A percentile compares a stretch with the other conserved stretches of the same genome.
Conservation (phyloP, 1,140 invertebrate genomes). For the Drosophila navojoa region DNA sequence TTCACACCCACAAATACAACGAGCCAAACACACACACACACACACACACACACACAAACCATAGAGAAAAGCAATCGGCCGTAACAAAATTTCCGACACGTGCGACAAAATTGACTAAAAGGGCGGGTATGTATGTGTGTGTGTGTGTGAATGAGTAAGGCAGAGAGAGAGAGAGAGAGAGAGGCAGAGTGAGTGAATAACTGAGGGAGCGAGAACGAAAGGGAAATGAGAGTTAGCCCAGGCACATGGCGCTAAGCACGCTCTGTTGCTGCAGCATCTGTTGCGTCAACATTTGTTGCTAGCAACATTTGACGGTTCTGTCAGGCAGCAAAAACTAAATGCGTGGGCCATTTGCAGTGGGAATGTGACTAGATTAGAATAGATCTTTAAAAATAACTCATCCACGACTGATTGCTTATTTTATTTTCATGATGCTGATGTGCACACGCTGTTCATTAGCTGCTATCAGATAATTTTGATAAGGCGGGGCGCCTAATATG, state of each 20-base stretch:
- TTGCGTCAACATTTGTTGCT: slow-evolving; percentile 41
- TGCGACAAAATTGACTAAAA: slow-evolving; percentile 72
- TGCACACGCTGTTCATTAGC: background rate
- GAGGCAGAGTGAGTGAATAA: slow-evolving; percentile 7
- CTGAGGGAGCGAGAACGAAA: slow-evolving; percentile 6
- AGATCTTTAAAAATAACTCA: slow-evolving; percentile 31
- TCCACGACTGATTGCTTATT: slow-evolving; percentile 1
- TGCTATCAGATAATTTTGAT: background rate
- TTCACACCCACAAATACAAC: slow-evolving; percentile 36
- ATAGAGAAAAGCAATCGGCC: slow-evolving; percentile 72
- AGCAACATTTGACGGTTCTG: slow-evolving; percentile 31
- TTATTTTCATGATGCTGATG: background rate
- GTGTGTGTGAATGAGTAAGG: background rate
- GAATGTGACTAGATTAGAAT: slow-evolving; percentile 31
- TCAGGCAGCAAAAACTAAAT: slow-evolving; percentile 31
- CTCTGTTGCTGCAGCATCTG: slow-evolving; percentile 30
- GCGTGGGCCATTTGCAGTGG: slow-evolving; percentile 13
- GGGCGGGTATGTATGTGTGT: slow-evolving; percentile 5
- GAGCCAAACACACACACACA: slow-evolving; percentile 21
- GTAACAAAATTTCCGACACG: slow-evolving; percentile 82
- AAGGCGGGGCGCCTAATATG: background rate
- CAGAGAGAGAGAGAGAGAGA: background rate
- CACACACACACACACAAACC: slow-evolving; percentile 3
- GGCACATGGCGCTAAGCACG: slow-evolving; percentile 2
- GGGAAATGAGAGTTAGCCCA: slow-evolving; percentile 1